Conservation (phyloP, 2,888 invertebrate species). For the Phengaris arion region DNA sequence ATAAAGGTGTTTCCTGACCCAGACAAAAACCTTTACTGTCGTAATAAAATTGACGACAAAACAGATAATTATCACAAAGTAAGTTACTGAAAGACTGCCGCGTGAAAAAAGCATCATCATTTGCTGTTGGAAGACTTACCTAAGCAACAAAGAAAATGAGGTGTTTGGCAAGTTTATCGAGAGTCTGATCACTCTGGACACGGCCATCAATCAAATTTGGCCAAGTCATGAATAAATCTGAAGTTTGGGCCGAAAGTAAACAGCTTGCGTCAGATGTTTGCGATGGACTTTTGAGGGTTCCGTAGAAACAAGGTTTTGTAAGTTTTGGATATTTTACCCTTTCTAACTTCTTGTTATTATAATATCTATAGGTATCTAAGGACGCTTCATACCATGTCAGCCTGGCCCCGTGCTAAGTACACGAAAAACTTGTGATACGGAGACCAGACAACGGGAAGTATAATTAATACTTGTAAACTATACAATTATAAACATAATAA, state of each 20-base stretch:
- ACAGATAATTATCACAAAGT: slow-evolving; percentile 16
- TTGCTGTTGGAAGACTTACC: slow-evolving; percentile 51
- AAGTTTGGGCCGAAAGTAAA: slow-evolving; percentile 43
- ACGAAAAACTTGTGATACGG: too few relatives aligned
- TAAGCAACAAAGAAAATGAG: slow-evolving; percentile 73
- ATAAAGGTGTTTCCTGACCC: too few relatives aligned
- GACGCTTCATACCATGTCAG: too few relatives aligned
- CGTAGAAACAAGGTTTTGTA: not conserved
- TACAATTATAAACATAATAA: too few relatives aligned
- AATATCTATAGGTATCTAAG: too few relatives aligned
- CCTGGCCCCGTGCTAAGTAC: too few relatives aligned
- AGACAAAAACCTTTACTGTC: too few relatives aligned
- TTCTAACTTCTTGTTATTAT: too few relatives aligned
- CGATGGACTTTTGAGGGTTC: slow-evolving; percentile 11
- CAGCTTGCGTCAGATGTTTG: slow-evolving; percentile 36
- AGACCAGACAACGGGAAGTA: too few relatives aligned
- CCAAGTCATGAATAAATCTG: slow-evolving; percentile 73
- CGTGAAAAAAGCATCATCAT: slow-evolving; percentile 59
- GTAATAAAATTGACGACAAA: not conserved
- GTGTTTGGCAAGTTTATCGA: slow-evolving; percentile 70
- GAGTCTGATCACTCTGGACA: slow-evolving; percentile 64
- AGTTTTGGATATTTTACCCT: not conserved
- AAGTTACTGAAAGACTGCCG: slow-evolving; percentile 29
- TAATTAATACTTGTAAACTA: too few relatives aligned
- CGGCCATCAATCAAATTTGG: slow-evolving; percentile 74